Evolutionary conservation across 2,888 invertebrate species (phyloP).

Genomic region (Habrosyne pyritoides): DNA sequence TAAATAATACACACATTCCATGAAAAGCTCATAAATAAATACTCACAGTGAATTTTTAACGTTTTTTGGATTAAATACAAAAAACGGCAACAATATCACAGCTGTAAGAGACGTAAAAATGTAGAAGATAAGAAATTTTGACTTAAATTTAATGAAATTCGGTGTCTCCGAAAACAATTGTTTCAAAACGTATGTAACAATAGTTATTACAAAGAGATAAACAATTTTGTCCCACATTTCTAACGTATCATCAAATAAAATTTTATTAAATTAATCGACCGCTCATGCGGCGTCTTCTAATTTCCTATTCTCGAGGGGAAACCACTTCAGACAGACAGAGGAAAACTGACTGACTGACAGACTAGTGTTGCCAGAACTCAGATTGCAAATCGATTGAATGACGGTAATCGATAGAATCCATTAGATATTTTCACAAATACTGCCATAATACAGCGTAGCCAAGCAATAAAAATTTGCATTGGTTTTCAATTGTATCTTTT

Average conservation of each 20-base stretch:
- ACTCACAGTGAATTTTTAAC: conserved; percentile 83
- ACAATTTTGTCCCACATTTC: conserved; percentile 74
- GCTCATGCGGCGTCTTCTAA: conserved; percentile 9
- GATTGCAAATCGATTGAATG: no score
- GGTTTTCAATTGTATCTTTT: no score
- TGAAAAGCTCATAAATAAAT: no score
- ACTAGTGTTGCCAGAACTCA: not conserved
- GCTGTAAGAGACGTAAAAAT: conserved; percentile 71
- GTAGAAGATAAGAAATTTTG: conserved; percentile 77
- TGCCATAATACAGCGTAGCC: no score
- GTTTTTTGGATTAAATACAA: conserved; percentile 78
- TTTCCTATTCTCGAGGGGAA: no score
- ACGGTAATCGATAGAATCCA: no score
- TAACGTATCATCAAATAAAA: not conserved
- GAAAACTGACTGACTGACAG: not conserved
- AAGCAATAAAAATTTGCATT: no score
- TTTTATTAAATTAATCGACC: not conserved
- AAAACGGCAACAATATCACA: conserved; percentile 73
- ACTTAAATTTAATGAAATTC: conserved; percentile 78
- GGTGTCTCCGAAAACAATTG: conserved; percentile 79
- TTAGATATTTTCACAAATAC: no score
- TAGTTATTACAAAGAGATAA: conserved; percentile 61
- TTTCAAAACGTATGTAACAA: conserved; percentile 72
- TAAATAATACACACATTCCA: no score
- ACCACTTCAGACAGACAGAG: no score